These are phyloP conservation scores for Drosophila antonietae DNA, from an alignment of 2,888 invertebrate species.

Conservation along the genomic window DNA sequence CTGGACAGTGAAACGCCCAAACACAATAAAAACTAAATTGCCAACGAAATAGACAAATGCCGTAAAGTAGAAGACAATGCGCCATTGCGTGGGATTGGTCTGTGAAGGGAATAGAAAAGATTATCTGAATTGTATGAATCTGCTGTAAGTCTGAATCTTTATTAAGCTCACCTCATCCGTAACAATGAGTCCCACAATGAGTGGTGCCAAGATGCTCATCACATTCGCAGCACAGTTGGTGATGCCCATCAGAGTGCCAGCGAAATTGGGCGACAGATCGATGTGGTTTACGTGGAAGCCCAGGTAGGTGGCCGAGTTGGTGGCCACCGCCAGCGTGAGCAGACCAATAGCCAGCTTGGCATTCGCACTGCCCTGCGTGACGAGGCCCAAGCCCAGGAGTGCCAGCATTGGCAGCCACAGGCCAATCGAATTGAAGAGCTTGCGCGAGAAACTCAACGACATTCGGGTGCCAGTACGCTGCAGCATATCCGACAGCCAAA, in stretches of 20 bases:
- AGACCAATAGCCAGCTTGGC: slow-evolving; percentile 85
- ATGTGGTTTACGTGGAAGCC: slow-evolving; percentile 88
- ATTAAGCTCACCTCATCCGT: slow-evolving; percentile 85
- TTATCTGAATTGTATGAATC: background rate
- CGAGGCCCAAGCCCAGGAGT: slow-evolving; percentile 85
- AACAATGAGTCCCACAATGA: slow-evolving; percentile 87
- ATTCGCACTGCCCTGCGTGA: slow-evolving; percentile 83
- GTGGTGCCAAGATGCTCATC: slow-evolving; percentile 88
- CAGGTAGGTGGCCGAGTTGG: slow-evolving; percentile 87
- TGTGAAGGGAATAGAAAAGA: slow-evolving; percentile 80
- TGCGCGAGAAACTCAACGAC: slow-evolving; percentile 82
- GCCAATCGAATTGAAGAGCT: slow-evolving; percentile 83
- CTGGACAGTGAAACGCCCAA: slow-evolving; percentile 88
- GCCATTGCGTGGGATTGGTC: slow-evolving; percentile 89
- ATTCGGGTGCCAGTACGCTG: slow-evolving; percentile 83
- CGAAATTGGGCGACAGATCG: slow-evolving; percentile 89
- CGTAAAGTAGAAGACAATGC: slow-evolving; percentile 90
- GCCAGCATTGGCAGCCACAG: slow-evolving; percentile 87
- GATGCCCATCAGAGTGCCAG: slow-evolving; percentile 89
- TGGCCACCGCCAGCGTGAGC: slow-evolving; percentile 87
- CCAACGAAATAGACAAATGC: slow-evolving; percentile 89
- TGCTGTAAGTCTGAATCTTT: background rate
- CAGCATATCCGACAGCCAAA: slow-evolving; percentile 85
- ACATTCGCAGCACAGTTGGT: slow-evolving; percentile 88
- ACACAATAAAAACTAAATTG: slow-evolving; percentile 89